Base-by-base conservation (phyloP, 2,797 vertebrate species). In the Acanthopagrus latus region DNA sequence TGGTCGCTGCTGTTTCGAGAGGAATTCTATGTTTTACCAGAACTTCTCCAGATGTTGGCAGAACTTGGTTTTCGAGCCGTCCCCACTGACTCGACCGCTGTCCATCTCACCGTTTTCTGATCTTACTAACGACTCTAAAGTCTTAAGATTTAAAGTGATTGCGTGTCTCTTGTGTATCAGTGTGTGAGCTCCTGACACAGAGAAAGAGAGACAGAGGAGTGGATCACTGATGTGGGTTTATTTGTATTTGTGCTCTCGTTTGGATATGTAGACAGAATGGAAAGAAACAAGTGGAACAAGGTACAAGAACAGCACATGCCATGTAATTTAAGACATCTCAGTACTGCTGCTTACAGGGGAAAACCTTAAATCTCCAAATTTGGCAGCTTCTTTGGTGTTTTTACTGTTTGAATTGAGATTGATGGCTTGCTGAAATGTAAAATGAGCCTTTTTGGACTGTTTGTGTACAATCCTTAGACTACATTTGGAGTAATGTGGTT, bases 111-210 rank as follows among this genome's bases (percentile, higher is more conserved):
- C 3, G 43, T 21, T 16, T 3, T 44, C 67, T 62, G 68, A 57
- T 3, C 25, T 51, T 33, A 33, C n/a, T 56, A 33, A 33, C 33
- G 33, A 0, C 33, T 33, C 7, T 33, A 33, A 33, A 33, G 7
- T 8, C 7, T 33, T 8, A 7, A 7, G 7, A 8, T 33, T 33
- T 8, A 8, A 33, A 33, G 33, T 33, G 33, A 33, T 7, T 33
- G 29, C 29, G 5, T 33, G 29, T 33, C 33, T 33, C 33, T n/a
- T 81, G 69, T 82, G 41, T 76, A 11, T 78, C 51, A 33, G 58
- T 82, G 71, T 80, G 27, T 80, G 89, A 91, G 85, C 86, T 88
- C 90, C 88, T 90, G 92, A 95, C 88, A 92, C 91, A 94, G 89
- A 93, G 83, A 94, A 75, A 90, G 84, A 92, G 93, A 94, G 90